phyloP scores from a whole-genome alignment of 2,888 invertebrate genomes.

The Cordilura impudica region DNA sequence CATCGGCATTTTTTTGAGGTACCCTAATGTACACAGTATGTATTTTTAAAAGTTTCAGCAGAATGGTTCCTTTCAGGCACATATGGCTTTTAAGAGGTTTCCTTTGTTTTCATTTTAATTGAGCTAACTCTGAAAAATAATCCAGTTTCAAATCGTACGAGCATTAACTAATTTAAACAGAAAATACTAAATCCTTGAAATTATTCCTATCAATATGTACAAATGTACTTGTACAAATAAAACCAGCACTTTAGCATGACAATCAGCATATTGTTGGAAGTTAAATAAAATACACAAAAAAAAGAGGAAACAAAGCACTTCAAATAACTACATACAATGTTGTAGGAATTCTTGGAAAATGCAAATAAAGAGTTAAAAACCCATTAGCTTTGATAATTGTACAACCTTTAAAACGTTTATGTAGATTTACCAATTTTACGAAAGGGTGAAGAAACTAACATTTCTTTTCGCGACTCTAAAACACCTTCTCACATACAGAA shows the following conservation, averaged over 20 bases:
- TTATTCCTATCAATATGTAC: no score
- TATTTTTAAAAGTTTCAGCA: no score
- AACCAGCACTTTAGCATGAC: background rate
- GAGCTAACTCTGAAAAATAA: no score
- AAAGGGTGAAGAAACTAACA: background rate
- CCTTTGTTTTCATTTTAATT: no score
- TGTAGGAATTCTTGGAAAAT: conserved; percentile 29
- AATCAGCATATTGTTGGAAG: background rate
- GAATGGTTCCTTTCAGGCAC: no score
- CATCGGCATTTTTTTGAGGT: no score
- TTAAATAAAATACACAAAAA: background rate
- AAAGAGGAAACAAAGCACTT: background rate
- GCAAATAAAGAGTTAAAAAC: conserved; percentile 64
- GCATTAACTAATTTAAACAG: no score
- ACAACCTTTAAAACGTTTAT: conserved; percentile 38
- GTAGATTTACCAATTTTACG: conserved; percentile 15
- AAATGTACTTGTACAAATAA: background rate
- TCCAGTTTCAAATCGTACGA: no score
- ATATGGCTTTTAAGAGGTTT: no score
- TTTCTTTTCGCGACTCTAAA: background rate
- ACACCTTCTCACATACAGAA: background rate
- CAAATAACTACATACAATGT: no score
- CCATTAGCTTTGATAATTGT: conserved; percentile 64
- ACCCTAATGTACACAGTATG: no score
- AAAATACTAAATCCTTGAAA: background rate